phyloP scores from a whole-genome alignment of 2,113 vertebrate genomes.

The Saguinus midas region DNA sequence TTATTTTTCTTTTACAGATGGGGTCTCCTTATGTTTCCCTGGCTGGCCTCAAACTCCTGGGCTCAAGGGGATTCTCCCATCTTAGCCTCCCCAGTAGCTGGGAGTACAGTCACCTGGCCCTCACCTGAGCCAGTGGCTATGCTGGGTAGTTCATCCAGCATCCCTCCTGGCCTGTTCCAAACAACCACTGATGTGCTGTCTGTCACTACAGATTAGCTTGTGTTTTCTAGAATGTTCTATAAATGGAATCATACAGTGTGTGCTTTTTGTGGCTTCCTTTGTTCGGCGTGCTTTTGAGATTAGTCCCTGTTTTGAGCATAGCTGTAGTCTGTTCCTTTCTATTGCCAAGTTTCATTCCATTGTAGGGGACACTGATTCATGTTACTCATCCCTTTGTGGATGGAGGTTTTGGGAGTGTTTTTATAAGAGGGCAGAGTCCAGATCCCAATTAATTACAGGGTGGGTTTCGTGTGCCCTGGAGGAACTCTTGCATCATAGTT shows the following conservation, averaged over 20 bases:
- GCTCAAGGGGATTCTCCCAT: too few species aligned
- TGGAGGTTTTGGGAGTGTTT: background rate
- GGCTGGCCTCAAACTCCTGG: too few species aligned
- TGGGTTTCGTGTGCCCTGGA: background rate
- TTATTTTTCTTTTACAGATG: too few species aligned
- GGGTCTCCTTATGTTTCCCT: too few species aligned
- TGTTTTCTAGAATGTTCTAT: background rate
- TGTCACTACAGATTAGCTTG: background rate
- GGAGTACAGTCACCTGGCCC: too few species aligned
- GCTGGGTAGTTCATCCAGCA: background rate
- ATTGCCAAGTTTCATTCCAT: background rate
- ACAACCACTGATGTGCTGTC: background rate
- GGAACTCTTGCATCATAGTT: background rate
- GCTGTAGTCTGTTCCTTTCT: background rate
- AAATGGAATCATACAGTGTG: background rate
- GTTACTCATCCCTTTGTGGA: background rate
- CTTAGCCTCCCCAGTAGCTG: too few species aligned
- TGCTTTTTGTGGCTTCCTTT: background rate
- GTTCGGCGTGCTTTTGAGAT: background rate
- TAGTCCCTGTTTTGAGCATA: background rate
- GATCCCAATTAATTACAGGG: background rate
- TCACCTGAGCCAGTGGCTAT: background rate
- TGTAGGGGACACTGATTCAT: background rate
- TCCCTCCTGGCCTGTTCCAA: background rate
- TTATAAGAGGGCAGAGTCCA: background rate